Base-by-base conservation (phyloP, 2,888 invertebrate genomes). In the Ctenicera cuprea region DNA sequence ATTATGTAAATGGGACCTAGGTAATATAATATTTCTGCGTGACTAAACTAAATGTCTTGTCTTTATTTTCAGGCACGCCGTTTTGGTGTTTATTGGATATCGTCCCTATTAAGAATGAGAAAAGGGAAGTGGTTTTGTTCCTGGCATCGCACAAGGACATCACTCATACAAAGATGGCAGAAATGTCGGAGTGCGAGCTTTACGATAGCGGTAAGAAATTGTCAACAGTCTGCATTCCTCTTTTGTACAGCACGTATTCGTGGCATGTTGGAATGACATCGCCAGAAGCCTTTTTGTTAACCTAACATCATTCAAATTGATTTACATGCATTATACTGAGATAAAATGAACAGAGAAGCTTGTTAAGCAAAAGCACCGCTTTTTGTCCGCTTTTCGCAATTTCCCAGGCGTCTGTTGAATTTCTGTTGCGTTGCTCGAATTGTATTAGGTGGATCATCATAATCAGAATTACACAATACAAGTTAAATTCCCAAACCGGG, bases 31-130 rank as follows among this genome's bases (percentile, higher is more conserved):
- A n/a, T 3, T 26, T 26, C 5, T 26, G 26, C 2, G 2, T 26
- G 2, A 26, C 3, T 5, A 26, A 26, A 5, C 26, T 26, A 26
- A 26, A 26, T 48, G 20, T 14, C 5, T 14, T 20, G 16, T 48
- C 18, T 18, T 48, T 48, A 41, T 41, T 67, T 67, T 18, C 90
- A 97, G 97, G 95, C 79, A 92, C 93, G 81, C 94, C 96, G 66
- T 98, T 98, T 88, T 96, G 97, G 95, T 98, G 97, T 89, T 91
- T 98, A 82, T 91, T 98, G 88, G 98, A 98, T 89, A 97, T 98
- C 87, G 97, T 98, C 77, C 98, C 98, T 85, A 98, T 98, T 88
- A 98, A 98, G 90, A 98, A 98, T 91, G 98, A 98, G 87, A 98
- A 98, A 88, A 92, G 97, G 77, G 97, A 97, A 89, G 97, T 98